These are phyloP conservation scores for Urocyon cinereoargenteus DNA, from an alignment of 2,797 vertebrate genomes.

Conservation along the genomic window DNA sequence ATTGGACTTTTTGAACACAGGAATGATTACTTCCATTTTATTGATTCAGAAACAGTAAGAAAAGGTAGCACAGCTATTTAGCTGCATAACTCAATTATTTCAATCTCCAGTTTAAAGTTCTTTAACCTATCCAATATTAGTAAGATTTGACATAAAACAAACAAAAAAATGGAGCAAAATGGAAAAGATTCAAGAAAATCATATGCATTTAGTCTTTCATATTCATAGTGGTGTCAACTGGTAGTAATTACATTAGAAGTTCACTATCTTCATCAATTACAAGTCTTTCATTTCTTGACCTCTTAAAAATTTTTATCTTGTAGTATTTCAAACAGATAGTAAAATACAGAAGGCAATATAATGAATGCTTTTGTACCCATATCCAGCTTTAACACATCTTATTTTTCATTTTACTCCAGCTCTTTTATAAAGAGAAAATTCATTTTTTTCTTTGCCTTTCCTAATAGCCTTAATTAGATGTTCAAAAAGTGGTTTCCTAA, in stretches of 20 bases:
- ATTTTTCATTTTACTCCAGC: background rate
- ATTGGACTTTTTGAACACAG: conserved; percentile 10
- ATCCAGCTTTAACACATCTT: background rate
- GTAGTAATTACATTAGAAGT: background rate
- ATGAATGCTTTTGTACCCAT: background rate
- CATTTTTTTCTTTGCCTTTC: background rate
- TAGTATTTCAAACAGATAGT: conserved; percentile 10
- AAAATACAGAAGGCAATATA: background rate
- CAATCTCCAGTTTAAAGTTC: conserved; percentile 21
- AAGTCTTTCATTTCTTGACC: background rate
- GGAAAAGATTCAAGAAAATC: background rate
- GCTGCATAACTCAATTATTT: conserved; percentile 14
- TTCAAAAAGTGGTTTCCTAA: conserved; percentile 29
- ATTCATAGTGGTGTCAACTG: background rate
- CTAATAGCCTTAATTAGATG: background rate
- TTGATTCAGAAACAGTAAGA: background rate
- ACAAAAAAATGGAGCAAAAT: background rate
- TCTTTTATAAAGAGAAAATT: conserved; percentile 13
- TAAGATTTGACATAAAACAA: conserved; percentile 40
- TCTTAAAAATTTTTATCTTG: background rate
- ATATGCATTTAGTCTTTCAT: background rate
- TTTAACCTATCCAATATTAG: background rate
- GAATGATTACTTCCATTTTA: conserved; percentile 12
- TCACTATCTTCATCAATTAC: background rate
- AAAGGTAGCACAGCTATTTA: conserved; percentile 7